A percentile compares a stretch with the other conserved stretches of the same genome.
phyloP scores from a whole-genome alignment of 2,888 invertebrate species.

The Chrysolina americana region DNA sequence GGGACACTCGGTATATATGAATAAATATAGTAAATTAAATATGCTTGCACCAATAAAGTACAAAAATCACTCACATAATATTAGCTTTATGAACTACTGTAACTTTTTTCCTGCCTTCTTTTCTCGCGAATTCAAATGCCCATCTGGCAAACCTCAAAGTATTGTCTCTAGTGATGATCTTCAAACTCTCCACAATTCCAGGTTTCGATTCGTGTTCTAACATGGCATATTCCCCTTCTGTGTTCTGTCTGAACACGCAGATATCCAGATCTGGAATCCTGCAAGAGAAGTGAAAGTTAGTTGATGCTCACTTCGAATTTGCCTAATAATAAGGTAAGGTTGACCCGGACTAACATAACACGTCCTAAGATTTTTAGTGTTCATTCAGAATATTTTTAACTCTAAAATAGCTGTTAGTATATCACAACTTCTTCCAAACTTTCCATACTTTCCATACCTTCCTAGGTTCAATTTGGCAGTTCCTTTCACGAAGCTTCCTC shows the following conservation, averaged over 20 bases:
- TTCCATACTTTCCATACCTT: too few species aligned
- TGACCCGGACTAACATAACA: too few species aligned
- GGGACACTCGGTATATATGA: too few species aligned
- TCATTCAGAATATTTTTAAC: too few species aligned
- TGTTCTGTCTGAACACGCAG: conserved; percentile 76
- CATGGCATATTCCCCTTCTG: conserved; percentile 77
- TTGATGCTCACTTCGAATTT: too few species aligned
- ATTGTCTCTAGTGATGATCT: conserved; percentile 71
- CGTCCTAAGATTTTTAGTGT: too few species aligned
- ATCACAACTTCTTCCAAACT: too few species aligned
- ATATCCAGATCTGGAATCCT: conserved; percentile 70
- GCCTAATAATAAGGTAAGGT: too few species aligned
- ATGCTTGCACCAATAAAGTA: not conserved
- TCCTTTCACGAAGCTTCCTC: too few species aligned
- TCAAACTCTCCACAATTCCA: conserved; percentile 76
- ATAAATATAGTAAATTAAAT: too few species aligned
- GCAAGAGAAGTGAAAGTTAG: conserved; percentile 2
- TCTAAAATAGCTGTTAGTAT: too few species aligned
- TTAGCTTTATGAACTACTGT: conserved; percentile 78
- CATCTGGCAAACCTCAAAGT: conserved; percentile 73
- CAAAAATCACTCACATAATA: conserved; percentile 64
- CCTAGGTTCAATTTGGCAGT: too few species aligned
- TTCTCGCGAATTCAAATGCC: conserved; percentile 75
- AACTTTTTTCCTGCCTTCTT: conserved; percentile 73
- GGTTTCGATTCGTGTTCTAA: conserved; percentile 75